A percentile compares a stretch with the other conserved stretches of the same genome.
Conservation (phyloP, 2,113 vertebrate genomes). For the Sterna hirundo region DNA sequence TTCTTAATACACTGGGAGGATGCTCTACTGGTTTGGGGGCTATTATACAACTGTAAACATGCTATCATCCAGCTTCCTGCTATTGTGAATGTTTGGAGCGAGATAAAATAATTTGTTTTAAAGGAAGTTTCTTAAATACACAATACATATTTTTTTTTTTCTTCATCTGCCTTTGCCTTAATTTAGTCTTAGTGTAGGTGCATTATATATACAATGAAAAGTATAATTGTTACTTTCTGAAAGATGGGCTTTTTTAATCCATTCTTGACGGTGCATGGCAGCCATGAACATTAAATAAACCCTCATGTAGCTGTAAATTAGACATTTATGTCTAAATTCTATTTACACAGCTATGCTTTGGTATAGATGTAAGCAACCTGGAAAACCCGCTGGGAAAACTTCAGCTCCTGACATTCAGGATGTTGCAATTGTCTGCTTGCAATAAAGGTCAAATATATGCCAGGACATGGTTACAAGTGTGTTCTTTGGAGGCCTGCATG, state of each 20-base stretch:
- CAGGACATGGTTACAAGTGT: conserved; percentile 20
- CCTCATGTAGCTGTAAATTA: background rate
- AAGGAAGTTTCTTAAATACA: conserved; percentile 35
- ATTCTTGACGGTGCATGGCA: background rate
- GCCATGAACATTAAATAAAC: background rate
- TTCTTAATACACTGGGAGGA: conserved; percentile 12
- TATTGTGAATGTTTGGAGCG: conserved; percentile 55
- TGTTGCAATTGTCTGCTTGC: background rate
- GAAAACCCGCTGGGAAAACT: conserved; percentile 23
- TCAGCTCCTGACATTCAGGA: background rate
- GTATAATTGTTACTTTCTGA: background rate
- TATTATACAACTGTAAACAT: background rate
- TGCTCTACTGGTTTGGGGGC: conserved; percentile 13
- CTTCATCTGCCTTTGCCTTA: background rate
- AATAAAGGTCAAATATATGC: conserved; percentile 20
- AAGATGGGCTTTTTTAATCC: background rate
- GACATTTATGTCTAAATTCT: background rate
- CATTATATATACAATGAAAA: background rate
- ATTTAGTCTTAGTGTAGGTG: background rate
- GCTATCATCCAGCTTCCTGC: conserved; percentile 55
- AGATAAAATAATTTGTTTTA: conserved; percentile 45
- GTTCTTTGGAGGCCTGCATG: background rate
- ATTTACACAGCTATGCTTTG: background rate
- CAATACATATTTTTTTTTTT: background rate
- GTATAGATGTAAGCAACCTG: background rate